Evolutionary conservation across 2,888 invertebrate species (phyloP).

Genomic region (Cheilosia vulpina): DNA sequence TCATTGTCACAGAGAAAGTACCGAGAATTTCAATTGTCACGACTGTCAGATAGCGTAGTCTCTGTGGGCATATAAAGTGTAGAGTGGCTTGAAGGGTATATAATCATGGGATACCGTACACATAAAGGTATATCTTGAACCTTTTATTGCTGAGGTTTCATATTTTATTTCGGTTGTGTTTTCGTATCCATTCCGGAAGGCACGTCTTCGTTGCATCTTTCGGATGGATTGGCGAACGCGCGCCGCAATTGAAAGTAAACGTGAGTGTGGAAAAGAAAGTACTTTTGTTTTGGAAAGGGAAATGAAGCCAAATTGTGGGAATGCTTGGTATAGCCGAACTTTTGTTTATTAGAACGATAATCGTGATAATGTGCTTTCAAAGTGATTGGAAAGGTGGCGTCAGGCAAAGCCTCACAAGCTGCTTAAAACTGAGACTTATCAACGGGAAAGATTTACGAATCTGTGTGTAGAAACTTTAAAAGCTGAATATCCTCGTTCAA

Average conservation of each 20-base stretch:
- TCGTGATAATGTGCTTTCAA: slow-evolving; percentile 42
- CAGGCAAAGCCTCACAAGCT: too few species aligned
- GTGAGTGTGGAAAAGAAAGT: slow-evolving; percentile 70
- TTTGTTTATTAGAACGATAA: slow-evolving; percentile 38
- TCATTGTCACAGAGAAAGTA: slow-evolving; percentile 71
- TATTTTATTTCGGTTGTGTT: slow-evolving; percentile 17
- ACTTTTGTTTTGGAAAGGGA: slow-evolving; percentile 36
- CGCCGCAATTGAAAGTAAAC: slow-evolving; percentile 60
- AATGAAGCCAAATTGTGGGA: slow-evolving; percentile 32
- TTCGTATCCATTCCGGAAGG: slow-evolving; percentile 59
- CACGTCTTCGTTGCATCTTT: slow-evolving; percentile 58
- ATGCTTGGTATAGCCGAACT: slow-evolving; percentile 35
- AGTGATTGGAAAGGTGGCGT: not conserved
- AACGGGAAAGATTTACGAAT: too few species aligned
- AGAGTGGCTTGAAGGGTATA: not conserved
- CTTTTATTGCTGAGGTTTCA: slow-evolving; percentile 58
- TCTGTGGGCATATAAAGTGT: not conserved
- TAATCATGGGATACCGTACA: slow-evolving; percentile 29
- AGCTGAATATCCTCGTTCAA: too few species aligned
- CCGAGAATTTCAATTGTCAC: slow-evolving; percentile 69
- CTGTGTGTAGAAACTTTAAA: too few species aligned
- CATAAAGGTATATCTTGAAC: slow-evolving; percentile 55
- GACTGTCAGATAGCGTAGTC: slow-evolving; percentile 52
- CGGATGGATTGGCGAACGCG: slow-evolving; percentile 34
- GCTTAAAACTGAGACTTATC: too few species aligned